Percentiles rank a stretch among this genome's conserved stretches.
These are phyloP conservation scores for Drosophila neonasuta DNA, from an alignment of 2,888 invertebrate genomes.

Conservation along the genomic window DNA sequence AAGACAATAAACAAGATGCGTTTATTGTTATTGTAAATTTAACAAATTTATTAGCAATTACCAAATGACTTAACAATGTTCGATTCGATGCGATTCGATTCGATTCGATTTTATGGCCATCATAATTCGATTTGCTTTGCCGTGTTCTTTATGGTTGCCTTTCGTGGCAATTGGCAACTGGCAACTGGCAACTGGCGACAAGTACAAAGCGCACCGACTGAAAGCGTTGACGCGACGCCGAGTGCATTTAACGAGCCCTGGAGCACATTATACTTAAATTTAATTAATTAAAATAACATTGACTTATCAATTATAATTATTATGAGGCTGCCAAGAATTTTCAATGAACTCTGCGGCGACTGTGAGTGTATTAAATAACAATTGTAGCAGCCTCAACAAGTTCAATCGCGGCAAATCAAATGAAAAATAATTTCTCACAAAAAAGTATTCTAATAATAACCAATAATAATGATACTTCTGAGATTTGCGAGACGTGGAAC, in stretches of 20 bases:
- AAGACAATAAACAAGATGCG: constrained; percentile 46
- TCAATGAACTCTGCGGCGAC: constrained; percentile 38
- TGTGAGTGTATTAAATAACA: constrained; percentile 2
- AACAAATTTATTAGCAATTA: constrained; percentile 61
- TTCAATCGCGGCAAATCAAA: constrained; percentile 14
- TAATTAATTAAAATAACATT: constrained; percentile 74
- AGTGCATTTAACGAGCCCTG: constrained; percentile 29
- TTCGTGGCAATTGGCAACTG: constrained; percentile 7
- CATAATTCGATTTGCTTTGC: constrained; percentile 59
- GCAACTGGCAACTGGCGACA: constrained; percentile 13
- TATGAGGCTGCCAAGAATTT: constrained; percentile 29
- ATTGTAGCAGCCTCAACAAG: constrained; percentile 11
- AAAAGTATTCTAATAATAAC: constrained; percentile 1
- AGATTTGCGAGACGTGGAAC: constrained; percentile 19
- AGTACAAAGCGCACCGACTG: constrained; percentile 47
- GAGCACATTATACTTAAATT: constrained; percentile 65
- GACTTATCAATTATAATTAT: constrained; percentile 63
- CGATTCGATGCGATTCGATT: constrained; percentile 27
- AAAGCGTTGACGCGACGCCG: constrained; percentile 4
- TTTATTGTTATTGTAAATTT: constrained; percentile 57
- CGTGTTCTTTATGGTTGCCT: constrained; percentile 39
- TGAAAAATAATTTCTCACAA: constrained; percentile 14
- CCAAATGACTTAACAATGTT: constrained; percentile 61
- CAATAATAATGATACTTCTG: background rate
- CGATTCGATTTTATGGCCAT: constrained; percentile 60